A percentile compares a stretch with the other conserved stretches of the same genome.
These are phyloP conservation scores for Eristalis arbustorum DNA, from an alignment of 2,888 invertebrate genomes.

Conservation along the genomic window DNA sequence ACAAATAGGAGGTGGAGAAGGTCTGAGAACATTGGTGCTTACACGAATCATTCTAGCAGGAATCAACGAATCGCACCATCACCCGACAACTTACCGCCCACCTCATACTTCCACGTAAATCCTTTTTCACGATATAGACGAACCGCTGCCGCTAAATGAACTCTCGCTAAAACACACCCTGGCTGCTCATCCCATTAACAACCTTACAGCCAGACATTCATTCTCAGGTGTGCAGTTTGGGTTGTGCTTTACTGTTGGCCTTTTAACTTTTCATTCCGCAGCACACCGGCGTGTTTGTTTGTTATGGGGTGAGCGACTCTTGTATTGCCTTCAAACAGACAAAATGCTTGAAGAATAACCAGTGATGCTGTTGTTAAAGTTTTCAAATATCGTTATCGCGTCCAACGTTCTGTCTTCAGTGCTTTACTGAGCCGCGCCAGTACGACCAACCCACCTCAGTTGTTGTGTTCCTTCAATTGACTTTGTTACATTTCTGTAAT, in stretches of 20 bases:
- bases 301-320: neutral
- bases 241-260: neutral
- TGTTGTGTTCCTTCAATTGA: neutral
- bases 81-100: neutral
- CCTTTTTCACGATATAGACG: neutral
- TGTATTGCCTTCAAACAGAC: neutral
- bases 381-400: conserved; percentile 1
- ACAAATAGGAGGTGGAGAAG: neutral
- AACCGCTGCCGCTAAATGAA: neutral
- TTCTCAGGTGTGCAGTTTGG: conserved; percentile 11
- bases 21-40: neutral
- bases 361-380: neutral
- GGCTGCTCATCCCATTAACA: neutral
- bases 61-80: conserved; percentile 8
- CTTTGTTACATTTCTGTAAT: conserved; percentile 14
- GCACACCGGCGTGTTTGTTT: neutral
- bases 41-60: conserved; percentile 5
- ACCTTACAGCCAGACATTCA: conserved; percentile 3
- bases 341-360: neutral
- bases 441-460: neutral
- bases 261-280: conserved; percentile 7
- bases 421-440: neutral
- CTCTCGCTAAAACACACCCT: neutral
- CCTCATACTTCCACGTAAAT: neutral
- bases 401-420: neutral